phyloP scores from a whole-genome alignment of 2,888 invertebrate genomes.

The Autographa pulchrina region DNA sequence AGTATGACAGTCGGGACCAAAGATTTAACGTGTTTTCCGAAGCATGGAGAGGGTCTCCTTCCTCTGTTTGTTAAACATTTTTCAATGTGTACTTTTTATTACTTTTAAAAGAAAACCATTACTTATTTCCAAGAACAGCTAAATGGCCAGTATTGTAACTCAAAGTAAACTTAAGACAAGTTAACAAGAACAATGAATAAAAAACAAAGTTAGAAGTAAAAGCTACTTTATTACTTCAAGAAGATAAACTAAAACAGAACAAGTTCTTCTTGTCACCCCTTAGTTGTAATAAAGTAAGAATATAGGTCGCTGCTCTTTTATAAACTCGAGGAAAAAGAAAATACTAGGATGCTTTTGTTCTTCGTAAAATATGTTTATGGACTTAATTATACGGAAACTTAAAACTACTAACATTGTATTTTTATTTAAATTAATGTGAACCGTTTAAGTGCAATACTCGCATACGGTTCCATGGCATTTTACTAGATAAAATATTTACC shows the following conservation, averaged over 20 bases:
- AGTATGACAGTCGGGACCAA: too few species aligned
- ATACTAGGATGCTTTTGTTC: background rate
- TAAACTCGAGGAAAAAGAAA: background rate
- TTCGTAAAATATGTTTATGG: too few species aligned
- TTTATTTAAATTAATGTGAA: too few species aligned
- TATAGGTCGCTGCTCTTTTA: slow-evolving; percentile 24
- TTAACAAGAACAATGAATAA: slow-evolving; percentile 6
- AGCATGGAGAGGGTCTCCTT: too few species aligned
- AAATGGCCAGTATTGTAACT: background rate
- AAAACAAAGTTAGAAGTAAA: slow-evolving; percentile 22
- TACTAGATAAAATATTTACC: too few species aligned
- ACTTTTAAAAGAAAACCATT: background rate
- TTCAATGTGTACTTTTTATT: background rate
- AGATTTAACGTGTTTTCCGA: too few species aligned
- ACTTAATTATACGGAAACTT: too few species aligned
- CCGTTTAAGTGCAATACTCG: too few species aligned
- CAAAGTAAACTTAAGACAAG: background rate
- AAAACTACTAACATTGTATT: too few species aligned
- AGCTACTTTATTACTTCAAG: slow-evolving; percentile 10
- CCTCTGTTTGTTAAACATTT: too few species aligned
- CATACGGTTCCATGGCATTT: too few species aligned
- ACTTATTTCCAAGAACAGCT: background rate
- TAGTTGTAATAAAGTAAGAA: slow-evolving; percentile 8
- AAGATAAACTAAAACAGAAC: slow-evolving; percentile 14
- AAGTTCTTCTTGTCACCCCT: slow-evolving; percentile 9